Evolutionary conservation across 2,113 vertebrate species (phyloP), one percentile per base, ranked within the genome.

Genomic region (Grantiella picta): DNA sequence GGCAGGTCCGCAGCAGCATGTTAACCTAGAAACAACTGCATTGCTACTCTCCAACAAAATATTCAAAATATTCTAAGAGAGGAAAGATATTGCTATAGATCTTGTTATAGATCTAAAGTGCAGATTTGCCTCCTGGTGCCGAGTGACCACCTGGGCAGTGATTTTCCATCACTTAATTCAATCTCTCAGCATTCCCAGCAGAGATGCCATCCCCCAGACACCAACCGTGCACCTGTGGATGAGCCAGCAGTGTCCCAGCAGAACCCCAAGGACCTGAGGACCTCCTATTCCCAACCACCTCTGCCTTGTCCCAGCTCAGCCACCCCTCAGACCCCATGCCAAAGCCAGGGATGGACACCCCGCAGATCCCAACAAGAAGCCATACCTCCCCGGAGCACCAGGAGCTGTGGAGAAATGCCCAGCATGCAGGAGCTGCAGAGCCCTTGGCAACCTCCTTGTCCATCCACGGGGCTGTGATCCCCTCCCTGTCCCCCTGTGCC

Each of bases 221-320:
- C 31, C 47, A 17, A 0, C 22, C 2, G 0, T 2, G 4, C 36
- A 12, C 5, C 1, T 0, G 31, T 0, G 3, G 45, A 2, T 1
- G 15, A 21, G 6, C 33, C 44, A 7, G 31, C 13, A 2, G 3
- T 3, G 9, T 11, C 72, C 20, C 72, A 54, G 44, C 49, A 0
- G 1, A 68, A 44, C 21, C 42, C 15, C 17, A 4, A 23, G 38
- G 38, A 38, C 38, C 38, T 38, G 38, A 11, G 38, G 38, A 38
- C 38, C 38, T 38, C 38, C 10, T 38, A 38, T 38, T 38, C 42
- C 15, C 17, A 3, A 23, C 63, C 86, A 25, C 21, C 38, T 15
- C 65, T 20, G 2, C 86, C 49, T 33, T 1, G 1, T n/a, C 53
- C 79, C 68, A 28, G 16, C 31, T 7, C 3, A 59, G 24, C 27